Percentiles rank a stretch among this genome's conserved stretches.
phyloP scores from a whole-genome alignment of 2,888 invertebrate genomes.

The Orchesellides sinensis region DNA sequence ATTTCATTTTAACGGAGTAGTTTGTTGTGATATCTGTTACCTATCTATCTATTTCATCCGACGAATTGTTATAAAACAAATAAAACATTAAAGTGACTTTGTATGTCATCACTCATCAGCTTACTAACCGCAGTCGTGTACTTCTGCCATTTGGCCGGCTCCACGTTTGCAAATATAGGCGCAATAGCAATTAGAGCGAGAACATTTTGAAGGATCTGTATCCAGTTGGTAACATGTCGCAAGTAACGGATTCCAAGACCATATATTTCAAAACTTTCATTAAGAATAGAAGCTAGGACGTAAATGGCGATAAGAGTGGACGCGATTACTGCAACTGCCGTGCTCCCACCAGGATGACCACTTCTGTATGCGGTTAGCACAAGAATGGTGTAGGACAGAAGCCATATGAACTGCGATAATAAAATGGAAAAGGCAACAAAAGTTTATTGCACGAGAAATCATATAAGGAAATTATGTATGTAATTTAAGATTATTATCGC shows the following conservation, averaged over 20 bases:
- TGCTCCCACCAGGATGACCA: constrained; percentile 29
- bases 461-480: too few relatives aligned
- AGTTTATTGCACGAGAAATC: too few relatives aligned
- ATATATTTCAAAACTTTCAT: constrained; percentile 55
- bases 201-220: constrained; percentile 53
- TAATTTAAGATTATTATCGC: too few relatives aligned
- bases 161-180: constrained; percentile 27
- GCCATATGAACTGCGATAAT: constrained; percentile 54
- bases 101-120: too few relatives aligned
- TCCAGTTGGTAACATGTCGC: constrained; percentile 37
- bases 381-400: constrained; percentile 55
- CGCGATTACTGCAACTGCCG: constrained; percentile 26
- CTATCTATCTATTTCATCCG: too few relatives aligned
- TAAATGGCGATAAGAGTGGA: constrained; percentile 50
- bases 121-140: constrained; percentile 58
- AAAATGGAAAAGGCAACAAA: constrained; percentile 2
- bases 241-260: constrained; percentile 51
- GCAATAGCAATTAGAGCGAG: constrained; percentile 45
- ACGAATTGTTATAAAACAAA: too few relatives aligned
- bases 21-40: too few relatives aligned
- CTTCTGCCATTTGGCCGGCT: constrained; percentile 48
- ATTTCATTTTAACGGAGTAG: too few relatives aligned
- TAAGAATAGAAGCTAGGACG: constrained; percentile 45
- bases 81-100: too few relatives aligned
- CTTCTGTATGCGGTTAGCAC: constrained; percentile 39